Conservation (phyloP, 2,113 vertebrate genomes). For the Ciconia maguari region DNA sequence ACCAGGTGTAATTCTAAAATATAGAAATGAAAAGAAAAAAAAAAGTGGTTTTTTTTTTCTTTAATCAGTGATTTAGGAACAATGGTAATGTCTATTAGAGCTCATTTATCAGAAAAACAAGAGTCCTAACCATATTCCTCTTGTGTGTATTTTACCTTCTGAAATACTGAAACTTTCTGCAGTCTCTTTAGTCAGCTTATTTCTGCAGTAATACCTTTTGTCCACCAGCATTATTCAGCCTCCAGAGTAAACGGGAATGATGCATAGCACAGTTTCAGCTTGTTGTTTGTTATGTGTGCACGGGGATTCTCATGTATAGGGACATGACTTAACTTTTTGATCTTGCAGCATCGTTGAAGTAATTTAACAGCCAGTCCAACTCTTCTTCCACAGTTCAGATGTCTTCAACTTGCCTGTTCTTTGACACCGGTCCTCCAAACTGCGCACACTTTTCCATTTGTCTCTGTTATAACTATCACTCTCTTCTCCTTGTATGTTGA, state of each 20-base stretch:
- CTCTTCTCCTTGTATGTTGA: background rate
- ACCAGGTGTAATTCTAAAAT: background rate
- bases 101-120: background rate
- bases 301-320: background rate
- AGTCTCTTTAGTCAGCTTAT: background rate
- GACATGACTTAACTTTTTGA: background rate
- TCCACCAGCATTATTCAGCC: background rate
- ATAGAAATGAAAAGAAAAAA: background rate
- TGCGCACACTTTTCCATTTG: background rate
- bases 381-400: background rate
- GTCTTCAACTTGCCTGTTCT: background rate
- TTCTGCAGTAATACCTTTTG: background rate
- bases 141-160: background rate
- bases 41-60: background rate
- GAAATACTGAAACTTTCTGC: background rate
- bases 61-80: background rate
- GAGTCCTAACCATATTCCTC: background rate
- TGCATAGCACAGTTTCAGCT: background rate
- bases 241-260: background rate
- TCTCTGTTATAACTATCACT: background rate
- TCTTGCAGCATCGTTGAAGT: background rate
- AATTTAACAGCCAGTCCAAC: background rate
- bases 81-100: background rate
- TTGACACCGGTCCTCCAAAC: background rate
- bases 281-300: background rate